phyloP scores from a whole-genome alignment of 1,140 invertebrate genomes.

The Cryptotermes secundus region DNA sequence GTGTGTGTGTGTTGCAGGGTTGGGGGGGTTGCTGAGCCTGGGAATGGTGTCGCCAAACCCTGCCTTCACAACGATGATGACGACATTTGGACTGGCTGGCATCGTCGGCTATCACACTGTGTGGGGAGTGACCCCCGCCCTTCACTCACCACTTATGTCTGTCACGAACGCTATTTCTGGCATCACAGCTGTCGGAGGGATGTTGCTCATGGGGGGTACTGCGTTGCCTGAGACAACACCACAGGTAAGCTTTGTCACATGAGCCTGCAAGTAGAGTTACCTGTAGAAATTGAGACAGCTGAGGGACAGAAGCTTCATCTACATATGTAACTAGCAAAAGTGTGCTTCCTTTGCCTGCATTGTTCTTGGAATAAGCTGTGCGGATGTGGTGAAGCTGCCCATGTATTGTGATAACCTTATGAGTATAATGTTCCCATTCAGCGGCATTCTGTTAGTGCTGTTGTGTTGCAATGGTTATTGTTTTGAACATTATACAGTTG shows the following conservation, averaged over 20 bases:
- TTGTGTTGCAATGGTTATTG: no score
- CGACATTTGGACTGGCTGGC: conserved; percentile 78
- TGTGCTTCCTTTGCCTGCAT: no score
- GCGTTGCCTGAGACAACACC: conserved; percentile 68
- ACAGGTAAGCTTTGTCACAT: conserved; percentile 49
- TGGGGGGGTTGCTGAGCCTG: conserved; percentile 67
- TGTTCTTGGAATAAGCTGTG: no score
- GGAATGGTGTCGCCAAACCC: conserved; percentile 77
- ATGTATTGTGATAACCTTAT: no score
- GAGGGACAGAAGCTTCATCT: no score
- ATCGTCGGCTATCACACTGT: conserved; percentile 90
- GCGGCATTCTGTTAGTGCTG: no score
- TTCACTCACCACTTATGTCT: conserved; percentile 90
- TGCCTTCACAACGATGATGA: conserved; percentile 84
- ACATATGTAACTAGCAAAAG: no score
- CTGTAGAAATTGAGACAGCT: no score
- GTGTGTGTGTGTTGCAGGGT: conserved; percentile 45
- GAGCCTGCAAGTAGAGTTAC: no score
- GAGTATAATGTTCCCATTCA: no score
- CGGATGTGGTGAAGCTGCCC: no score
- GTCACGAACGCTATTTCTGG: conserved; percentile 92
- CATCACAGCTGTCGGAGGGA: conserved; percentile 85
- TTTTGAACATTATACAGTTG: no score
- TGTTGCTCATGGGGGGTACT: conserved; percentile 79
- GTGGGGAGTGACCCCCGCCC: conserved; percentile 87